Evolutionary conservation across 2,888 invertebrate species (phyloP).

Genomic region (Eugnorisma glareosa): DNA sequence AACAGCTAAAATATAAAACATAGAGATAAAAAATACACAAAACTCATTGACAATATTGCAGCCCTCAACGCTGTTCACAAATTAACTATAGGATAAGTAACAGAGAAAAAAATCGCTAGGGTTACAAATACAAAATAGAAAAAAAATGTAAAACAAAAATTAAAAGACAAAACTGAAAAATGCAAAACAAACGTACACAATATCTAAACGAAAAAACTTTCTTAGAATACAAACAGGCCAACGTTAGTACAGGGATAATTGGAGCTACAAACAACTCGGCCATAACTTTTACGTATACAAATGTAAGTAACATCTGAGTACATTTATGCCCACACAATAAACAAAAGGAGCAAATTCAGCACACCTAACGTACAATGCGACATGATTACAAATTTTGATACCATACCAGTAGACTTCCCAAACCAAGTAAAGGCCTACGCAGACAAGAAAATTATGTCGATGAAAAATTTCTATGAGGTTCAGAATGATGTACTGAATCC

Average conservation of each 20-base stretch:
- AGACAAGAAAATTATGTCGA: neutral
- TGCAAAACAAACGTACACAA: neutral
- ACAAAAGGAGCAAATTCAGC: constrained; percentile 26
- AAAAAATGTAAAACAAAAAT: too few relatives aligned
- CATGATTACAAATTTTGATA: constrained; percentile 47
- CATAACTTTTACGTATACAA: neutral
- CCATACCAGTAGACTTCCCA: neutral
- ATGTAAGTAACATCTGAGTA: neutral
- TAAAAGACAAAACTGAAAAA: too few relatives aligned
- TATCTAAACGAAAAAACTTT: neutral
- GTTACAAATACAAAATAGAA: too few relatives aligned
- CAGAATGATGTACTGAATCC: too few relatives aligned
- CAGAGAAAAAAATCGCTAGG: too few relatives aligned
- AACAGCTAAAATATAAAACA: too few relatives aligned
- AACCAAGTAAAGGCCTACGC: constrained; percentile 4
- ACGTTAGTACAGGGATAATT: constrained; percentile 15
- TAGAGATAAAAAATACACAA: too few relatives aligned
- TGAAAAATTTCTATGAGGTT: too few relatives aligned
- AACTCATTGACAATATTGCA: too few relatives aligned
- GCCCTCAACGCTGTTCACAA: too few relatives aligned
- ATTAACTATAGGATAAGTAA: too few relatives aligned
- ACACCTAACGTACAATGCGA: constrained; percentile 23
- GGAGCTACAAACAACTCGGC: neutral
- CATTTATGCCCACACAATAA: constrained; percentile 21
- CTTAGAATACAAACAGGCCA: neutral